Evolutionary conservation across 2,888 invertebrate species (phyloP), one percentile per base, ranked within the genome.

Genomic region (Parascotia fuliginaria): DNA sequence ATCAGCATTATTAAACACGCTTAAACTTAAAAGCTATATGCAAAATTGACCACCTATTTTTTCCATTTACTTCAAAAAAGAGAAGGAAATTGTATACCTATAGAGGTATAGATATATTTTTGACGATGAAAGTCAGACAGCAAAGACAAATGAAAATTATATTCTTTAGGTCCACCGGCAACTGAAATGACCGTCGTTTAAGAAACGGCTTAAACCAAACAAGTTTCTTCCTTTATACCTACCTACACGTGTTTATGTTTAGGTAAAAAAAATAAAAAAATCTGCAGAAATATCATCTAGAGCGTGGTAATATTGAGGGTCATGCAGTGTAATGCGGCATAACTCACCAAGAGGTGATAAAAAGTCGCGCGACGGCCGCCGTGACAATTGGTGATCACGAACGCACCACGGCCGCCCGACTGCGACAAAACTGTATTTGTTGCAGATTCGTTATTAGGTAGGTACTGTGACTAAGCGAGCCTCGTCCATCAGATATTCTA

Each of bases 321-420:
- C 87, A 73, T 73, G 77, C 75, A 57, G 73, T 64, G 61, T 81
- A 83, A 83, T 70, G 68, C 74, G 67, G 75, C 88, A 85, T 87
- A 88, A 73, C 85, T 85, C 88, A 88, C 90, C 89, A 85, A 85
- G 75, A 83, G 83, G 73, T 85, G 78, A 78, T 80, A 89, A 89
- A 90, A 90, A 87, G 77, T 67, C 59, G 77, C 82, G 83, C 79
- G 81, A 79, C 81, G 77, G 3, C 19, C 66, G 64, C 60, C 62
- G 73, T 68, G 73, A 66, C 65, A 85, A 91, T 89, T 63, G 78
- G 57, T 40, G 70, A 73, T 86, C 91, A 90, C 91, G 89, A 85
- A 64, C 61, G 70, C 65, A 73, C 77, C 77, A 74, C 64, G 78
- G 73, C 72, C 67, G 62, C 61, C 55, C 63, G 61, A 65, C 6